Conservation (phyloP, 2,888 invertebrate genomes). For the Fragum fragum region DNA sequence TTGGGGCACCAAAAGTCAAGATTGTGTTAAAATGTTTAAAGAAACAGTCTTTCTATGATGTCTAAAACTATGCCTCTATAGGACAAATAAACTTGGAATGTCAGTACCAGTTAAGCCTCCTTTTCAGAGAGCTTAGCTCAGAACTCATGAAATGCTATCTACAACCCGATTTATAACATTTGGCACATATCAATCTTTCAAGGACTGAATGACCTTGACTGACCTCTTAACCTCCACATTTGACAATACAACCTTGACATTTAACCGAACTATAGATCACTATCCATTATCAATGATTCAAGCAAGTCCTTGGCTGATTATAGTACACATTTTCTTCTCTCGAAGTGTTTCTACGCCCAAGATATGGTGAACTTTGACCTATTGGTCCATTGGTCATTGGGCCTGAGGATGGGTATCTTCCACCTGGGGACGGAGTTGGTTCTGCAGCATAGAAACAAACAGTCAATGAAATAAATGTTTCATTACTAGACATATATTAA, state of each 20-base stretch:
- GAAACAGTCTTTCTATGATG: no score
- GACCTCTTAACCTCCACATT: neutral
- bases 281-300: constrained; percentile 55
- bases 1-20: no score
- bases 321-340: constrained; percentile 69
- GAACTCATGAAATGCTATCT: neutral
- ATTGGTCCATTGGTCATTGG: constrained; percentile 82
- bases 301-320: constrained; percentile 62
- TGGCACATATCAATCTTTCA: constrained; percentile 18
- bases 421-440: constrained; percentile 70
- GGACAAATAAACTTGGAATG: no score
- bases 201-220: neutral
- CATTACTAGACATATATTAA: no score
- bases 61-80: no score
- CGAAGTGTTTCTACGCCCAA: constrained; percentile 77
- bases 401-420: constrained; percentile 68
- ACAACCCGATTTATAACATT: neutral
- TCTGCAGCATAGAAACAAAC: no score
- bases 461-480: no score
- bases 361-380: constrained; percentile 84
- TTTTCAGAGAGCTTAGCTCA: neutral
- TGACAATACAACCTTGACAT: neutral
- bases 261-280: neutral
- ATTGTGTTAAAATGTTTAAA: no score
- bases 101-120: no score